Evolutionary conservation across 1,140 invertebrate genomes (phyloP).

Genomic region (Phortica variegata): DNA sequence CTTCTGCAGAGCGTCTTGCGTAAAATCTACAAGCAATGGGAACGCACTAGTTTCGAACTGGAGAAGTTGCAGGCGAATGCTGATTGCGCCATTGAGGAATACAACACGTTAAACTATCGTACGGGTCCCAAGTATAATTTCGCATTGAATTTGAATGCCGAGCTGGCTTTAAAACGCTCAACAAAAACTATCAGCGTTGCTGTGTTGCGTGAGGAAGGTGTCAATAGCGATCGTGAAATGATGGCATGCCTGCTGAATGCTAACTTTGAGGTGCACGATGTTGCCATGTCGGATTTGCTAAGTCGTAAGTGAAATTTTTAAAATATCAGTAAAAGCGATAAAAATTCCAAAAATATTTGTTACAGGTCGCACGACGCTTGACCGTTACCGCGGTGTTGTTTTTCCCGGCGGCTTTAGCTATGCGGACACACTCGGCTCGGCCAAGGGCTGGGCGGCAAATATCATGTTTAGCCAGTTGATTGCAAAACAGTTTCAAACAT

Average conservation of each 20-base stretch:
- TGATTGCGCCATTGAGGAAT: constrained; percentile 79
- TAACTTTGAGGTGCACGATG: constrained; percentile 90
- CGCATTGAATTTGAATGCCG: constrained; percentile 69
- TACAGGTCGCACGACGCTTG: constrained; percentile 63
- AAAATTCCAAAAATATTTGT: background rate
- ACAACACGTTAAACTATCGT: constrained; percentile 63
- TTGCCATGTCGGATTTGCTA: constrained; percentile 88
- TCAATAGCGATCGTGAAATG: constrained; percentile 97
- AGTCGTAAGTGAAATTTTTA: constrained; percentile 59
- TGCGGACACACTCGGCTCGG: constrained; percentile 94
- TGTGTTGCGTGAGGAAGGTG: constrained; percentile 94
- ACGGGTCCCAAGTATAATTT: constrained; percentile 68
- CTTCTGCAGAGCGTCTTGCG: constrained; percentile 69
- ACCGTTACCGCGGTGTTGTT: constrained; percentile 83
- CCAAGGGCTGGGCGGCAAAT: constrained; percentile 95
- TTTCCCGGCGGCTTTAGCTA: constrained; percentile 99
- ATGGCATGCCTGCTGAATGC: constrained; percentile 87
- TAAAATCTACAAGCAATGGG: constrained; percentile 81
- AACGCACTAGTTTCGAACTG: constrained; percentile 90
- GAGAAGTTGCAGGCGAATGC: constrained; percentile 82
- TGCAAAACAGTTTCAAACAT: constrained; percentile 70
- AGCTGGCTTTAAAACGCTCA: constrained; percentile 47
- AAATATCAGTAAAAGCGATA: no score
- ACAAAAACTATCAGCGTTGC: constrained; percentile 70
- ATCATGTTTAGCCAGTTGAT: constrained; percentile 73